Percentiles rank a stretch among this genome's conserved stretches.
These are phyloP conservation scores for Pherbina coryleti DNA, from an alignment of 2,888 invertebrate genomes.

Conservation along the genomic window DNA sequence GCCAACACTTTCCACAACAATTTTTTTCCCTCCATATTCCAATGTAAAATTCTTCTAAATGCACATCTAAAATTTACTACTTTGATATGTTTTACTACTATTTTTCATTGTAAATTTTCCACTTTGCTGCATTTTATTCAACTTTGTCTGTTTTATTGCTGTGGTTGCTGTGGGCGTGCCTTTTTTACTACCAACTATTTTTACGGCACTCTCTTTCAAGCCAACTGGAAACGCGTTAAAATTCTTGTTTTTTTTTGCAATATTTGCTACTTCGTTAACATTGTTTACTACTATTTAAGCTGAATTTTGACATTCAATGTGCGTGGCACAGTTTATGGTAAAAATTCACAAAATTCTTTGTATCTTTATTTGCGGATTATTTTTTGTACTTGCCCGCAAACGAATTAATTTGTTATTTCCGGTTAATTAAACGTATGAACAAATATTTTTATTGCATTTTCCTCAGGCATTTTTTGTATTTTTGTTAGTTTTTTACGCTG, in stretches of 20 bases:
- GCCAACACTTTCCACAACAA: background rate
- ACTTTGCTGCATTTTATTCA: too few species aligned
- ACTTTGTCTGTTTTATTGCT: too few species aligned
- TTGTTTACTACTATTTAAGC: background rate
- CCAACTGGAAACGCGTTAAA: too few species aligned
- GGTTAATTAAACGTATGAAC: slow-evolving; percentile 40
- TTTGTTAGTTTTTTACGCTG: background rate
- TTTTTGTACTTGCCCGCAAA: slow-evolving; percentile 26
- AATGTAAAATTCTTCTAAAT: too few species aligned
- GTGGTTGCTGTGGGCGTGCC: too few species aligned
- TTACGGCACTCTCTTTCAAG: too few species aligned
- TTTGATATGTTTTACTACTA: too few species aligned
- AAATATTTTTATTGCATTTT: slow-evolving; percentile 8
- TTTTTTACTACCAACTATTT: too few species aligned
- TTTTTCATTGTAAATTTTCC: too few species aligned
- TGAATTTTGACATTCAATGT: too few species aligned
- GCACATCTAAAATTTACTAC: too few species aligned
- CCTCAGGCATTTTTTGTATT: background rate
- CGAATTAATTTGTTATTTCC: slow-evolving; percentile 47
- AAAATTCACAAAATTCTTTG: background rate
- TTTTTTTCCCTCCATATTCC: background rate
- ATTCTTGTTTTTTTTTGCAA: background rate
- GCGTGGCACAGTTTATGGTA: too few species aligned
- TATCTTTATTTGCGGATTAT: background rate
- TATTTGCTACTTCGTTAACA: background rate